phyloP scores from a whole-genome alignment of 2,113 vertebrate species.

The Calyptomena viridis region DNA sequence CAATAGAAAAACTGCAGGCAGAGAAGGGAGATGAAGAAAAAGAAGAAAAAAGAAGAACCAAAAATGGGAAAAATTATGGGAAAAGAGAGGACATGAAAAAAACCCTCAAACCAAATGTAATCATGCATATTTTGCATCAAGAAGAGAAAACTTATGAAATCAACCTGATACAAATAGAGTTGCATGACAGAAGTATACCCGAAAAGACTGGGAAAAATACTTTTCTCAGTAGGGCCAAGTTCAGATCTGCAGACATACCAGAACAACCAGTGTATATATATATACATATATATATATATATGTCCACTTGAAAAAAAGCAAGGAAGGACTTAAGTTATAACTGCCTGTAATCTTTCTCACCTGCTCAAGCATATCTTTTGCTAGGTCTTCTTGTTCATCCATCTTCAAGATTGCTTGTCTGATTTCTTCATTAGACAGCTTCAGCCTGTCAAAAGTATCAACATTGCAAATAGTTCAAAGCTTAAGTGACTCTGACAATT shows the following conservation, averaged over 20 bases:
- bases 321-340: not conserved
- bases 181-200: not conserved
- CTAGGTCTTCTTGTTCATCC: conserved; percentile 95
- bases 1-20: not conserved
- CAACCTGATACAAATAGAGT: not conserved
- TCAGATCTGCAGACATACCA: not conserved
- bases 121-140: not conserved
- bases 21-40: not conserved
- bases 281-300: too few relatives aligned
- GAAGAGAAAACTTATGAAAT: not conserved
- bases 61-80: not conserved
- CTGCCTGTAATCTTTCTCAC: conserved; percentile 63
- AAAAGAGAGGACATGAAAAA: not conserved
- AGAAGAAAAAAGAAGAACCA: not conserved
- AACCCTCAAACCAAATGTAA: not conserved
- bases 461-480: conserved; percentile 10
- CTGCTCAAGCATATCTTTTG: conserved; percentile 99
- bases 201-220: not conserved
- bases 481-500: not conserved
- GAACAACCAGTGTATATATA: not conserved
- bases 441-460: conserved; percentile 80
- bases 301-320: not conserved
- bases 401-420: conserved; percentile 91
- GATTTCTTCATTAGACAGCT: conserved; percentile 95
- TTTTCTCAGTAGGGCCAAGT: not conserved